Percentiles rank a stretch among this genome's conserved stretches.
These are phyloP conservation scores for Hoplodrina blanda DNA, from an alignment of 2,888 invertebrate genomes.

Conservation along the genomic window DNA sequence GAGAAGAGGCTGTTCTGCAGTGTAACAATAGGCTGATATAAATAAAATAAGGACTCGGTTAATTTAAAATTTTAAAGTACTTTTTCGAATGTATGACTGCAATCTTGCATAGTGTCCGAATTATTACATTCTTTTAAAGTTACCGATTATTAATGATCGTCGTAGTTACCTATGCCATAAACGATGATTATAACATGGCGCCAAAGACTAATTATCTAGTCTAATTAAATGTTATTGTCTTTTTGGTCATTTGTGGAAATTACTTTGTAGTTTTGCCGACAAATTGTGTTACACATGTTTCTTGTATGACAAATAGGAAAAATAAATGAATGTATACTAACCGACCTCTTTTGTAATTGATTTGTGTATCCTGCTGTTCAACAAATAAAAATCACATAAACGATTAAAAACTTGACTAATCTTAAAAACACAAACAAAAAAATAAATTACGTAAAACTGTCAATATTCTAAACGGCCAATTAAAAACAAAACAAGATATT, in stretches of 20 bases:
- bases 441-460: conserved; percentile 54
- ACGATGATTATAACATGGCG: neutral
- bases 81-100: neutral
- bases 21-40: no score
- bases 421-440: conserved; percentile 48
- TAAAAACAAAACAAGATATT: conserved; percentile 68
- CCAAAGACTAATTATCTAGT: neutral
- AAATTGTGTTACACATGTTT: neutral
- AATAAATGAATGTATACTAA: neutral
- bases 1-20: no score
- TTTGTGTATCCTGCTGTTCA: neutral
- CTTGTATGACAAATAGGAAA: neutral
- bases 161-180: neutral
- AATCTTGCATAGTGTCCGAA: neutral
- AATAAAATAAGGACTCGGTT: no score
- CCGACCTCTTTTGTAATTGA: neutral
- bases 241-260: neutral
- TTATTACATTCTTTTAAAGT: conserved; percentile 2
- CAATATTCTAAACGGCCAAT: conserved; percentile 51
- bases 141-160: neutral
- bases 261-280: conserved; percentile 25
- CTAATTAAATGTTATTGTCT: conserved; percentile 16
- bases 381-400: conserved; percentile 12
- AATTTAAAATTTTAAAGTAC: neutral
- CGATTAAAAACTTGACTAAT: conserved; percentile 13